Evolutionary conservation across 2,888 invertebrate genomes (phyloP).

Genomic region (Leucophenga montana): DNA sequence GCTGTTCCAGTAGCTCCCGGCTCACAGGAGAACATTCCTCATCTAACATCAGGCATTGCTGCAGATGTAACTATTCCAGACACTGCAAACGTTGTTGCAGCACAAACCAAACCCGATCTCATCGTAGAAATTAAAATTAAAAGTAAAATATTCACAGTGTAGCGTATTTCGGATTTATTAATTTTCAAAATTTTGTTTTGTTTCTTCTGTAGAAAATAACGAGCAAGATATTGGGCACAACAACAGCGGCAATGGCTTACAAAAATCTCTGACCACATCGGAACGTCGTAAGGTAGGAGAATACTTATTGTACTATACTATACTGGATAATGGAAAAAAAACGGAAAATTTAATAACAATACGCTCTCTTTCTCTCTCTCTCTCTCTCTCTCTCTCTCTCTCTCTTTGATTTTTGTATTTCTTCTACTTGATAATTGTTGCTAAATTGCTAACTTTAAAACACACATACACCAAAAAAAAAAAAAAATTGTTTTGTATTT

Average conservation of each 20-base stretch:
- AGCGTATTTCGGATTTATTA: constrained; percentile 18
- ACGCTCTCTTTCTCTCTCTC: constrained; percentile 16
- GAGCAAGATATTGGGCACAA: constrained; percentile 44
- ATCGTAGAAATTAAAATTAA: constrained; percentile 75
- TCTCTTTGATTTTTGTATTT: constrained; percentile 8
- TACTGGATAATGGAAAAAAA: too few species aligned
- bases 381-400: constrained; percentile 28
- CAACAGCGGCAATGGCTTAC: constrained; percentile 75
- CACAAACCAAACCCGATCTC: constrained; percentile 65
- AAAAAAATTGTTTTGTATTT: constrained; percentile 36
- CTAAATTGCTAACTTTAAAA: constrained; percentile 41
- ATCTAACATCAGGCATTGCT: constrained; percentile 29
- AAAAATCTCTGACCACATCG: constrained; percentile 84
- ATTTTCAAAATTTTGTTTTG: background rate
- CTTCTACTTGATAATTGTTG: constrained; percentile 19
- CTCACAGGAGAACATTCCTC: constrained; percentile 69
- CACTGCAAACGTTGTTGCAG: constrained; percentile 43
- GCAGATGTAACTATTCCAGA: constrained; percentile 44
- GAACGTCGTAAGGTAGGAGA: constrained; percentile 80
- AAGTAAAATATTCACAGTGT: constrained; percentile 71
- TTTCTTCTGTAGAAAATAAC: constrained; percentile 41
- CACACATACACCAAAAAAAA: too few species aligned
- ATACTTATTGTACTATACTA: background rate
- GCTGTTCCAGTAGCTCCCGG: constrained; percentile 84
- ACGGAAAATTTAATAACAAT: background rate